Evolutionary conservation across 2,888 invertebrate genomes (phyloP), one percentile per base, ranked within the genome.

Genomic region (Macrophya alboannulata): DNA sequence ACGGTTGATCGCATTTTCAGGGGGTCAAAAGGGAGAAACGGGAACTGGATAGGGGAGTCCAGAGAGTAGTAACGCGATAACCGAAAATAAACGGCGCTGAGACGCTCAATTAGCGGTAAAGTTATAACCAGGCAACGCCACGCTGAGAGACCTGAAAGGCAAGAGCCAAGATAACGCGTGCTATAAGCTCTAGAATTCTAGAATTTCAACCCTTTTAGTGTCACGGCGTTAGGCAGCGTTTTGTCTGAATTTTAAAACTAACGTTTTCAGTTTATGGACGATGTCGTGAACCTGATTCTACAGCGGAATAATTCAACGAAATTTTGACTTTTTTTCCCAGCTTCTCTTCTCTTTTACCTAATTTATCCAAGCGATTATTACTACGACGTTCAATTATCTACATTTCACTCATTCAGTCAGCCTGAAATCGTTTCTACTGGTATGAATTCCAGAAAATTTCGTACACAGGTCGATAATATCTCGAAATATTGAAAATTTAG

Each of bases 21-120:
- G 15, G 62, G 31, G n/a, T n/a, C 3, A 31, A 31, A 25, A n/a
- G 17, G n/a, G 40, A 31, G 51, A 10, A 37, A 4, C 77, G 37
- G 77, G 51, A 77, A 77, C 77, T 77, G 48, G 77, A 45, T 45
- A 77, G 51, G 51, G 77, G 77, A 55, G 76, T 51, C 31, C 48
- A 17, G 48, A 77, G 77, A 51, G 31, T n/a, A 74, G 51, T 74
- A 74, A 77, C 77, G 77, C 77, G 77, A 77, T 77, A 77, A 77
- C 77, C 77, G 48, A 51, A 77, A 77, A 77, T 77, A 77, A 77
- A 77, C 77, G 77, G 51, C 51, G 77, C 77, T 37, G 77, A 77
- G 77, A 77, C 77, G 77, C 77, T 77, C 77, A 77, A 77, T 77
- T 77, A 77, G 77, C 77, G 77, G 55, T 77, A n/a, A 55, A 77